A percentile compares a stretch with the other conserved stretches of the same genome.
phyloP scores from a whole-genome alignment of 2,888 invertebrate species.

The Muschampia staudingeri region DNA sequence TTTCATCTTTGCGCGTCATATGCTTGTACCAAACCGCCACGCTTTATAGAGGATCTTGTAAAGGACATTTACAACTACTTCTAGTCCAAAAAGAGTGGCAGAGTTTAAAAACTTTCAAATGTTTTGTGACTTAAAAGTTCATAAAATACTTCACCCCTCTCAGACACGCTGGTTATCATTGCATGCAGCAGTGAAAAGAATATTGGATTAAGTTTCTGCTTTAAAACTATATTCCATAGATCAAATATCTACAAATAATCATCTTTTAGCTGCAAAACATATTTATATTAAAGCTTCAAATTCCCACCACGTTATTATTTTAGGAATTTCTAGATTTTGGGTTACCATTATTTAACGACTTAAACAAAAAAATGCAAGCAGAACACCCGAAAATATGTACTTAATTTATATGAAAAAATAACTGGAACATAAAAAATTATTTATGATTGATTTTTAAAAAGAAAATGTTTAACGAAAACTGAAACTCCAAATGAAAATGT shows the following conservation, averaged over 20 bases:
- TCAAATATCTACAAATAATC: neutral
- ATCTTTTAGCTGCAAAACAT: conserved; percentile 47
- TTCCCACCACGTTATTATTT: conserved; percentile 61
- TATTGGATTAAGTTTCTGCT: conserved; percentile 33
- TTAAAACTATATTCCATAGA: neutral
- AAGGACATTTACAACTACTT: conserved; percentile 57
- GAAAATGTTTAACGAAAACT: conserved; percentile 55
- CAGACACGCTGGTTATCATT: conserved; percentile 15
- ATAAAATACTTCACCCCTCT: conserved; percentile 19
- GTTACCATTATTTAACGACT: conserved; percentile 59
- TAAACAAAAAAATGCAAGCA: conserved; percentile 67
- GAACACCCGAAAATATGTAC: conserved; percentile 59
- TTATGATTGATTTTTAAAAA: conserved; percentile 68
- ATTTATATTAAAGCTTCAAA: conserved; percentile 46
- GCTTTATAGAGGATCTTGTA: conserved; percentile 49
- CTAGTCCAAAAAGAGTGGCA: conserved; percentile 64
- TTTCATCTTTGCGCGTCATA: conserved; percentile 55
- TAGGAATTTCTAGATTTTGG: conserved; percentile 59
- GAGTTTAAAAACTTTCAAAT: conserved; percentile 23
- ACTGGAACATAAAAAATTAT: conserved; percentile 66
- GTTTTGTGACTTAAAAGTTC: conserved; percentile 53
- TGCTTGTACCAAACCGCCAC: conserved; percentile 52
- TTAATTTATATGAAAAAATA: conserved; percentile 60
- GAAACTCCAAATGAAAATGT: conserved; percentile 63
- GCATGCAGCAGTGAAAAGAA: conserved; percentile 39